phyloP scores from a whole-genome alignment of 2,113 vertebrate genomes.

The Acrocephalus kingi region DNA sequence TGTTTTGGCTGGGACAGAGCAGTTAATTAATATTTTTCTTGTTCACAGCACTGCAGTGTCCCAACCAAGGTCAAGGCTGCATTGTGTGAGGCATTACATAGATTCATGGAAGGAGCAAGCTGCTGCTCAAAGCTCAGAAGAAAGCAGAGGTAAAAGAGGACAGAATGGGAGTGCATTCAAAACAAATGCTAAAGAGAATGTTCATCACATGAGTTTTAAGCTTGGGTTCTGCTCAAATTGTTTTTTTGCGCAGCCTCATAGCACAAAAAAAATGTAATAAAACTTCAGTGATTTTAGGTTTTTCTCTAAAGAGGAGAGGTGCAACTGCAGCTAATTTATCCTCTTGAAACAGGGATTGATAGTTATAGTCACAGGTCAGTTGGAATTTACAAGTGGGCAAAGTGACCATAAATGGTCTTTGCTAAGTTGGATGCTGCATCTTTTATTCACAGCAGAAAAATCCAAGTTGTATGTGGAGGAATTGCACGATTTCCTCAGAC shows the following conservation, averaged over 20 bases:
- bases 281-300: background rate
- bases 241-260: background rate
- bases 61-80: conserved; percentile 5
- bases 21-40: conserved; percentile 48
- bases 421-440: background rate
- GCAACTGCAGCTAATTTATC: background rate
- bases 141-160: background rate
- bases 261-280: background rate
- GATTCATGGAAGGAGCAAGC: background rate
- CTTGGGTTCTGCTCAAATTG: background rate
- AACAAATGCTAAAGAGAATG: background rate
- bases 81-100: background rate
- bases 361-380: background rate
- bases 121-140: background rate
- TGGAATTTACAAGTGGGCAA: background rate
- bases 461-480: background rate
- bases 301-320: background rate
- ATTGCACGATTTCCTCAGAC: background rate
- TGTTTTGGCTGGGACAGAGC: background rate
- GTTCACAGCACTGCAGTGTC: conserved; percentile 18
- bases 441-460: background rate
- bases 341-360: background rate
- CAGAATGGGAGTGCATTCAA: background rate
- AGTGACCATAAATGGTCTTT: background rate
- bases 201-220: background rate